A percentile compares a stretch with the other conserved stretches of the same genome.
Evolutionary conservation across 2,797 vertebrate genomes (phyloP).

Genomic region (Poecilia picta): DNA sequence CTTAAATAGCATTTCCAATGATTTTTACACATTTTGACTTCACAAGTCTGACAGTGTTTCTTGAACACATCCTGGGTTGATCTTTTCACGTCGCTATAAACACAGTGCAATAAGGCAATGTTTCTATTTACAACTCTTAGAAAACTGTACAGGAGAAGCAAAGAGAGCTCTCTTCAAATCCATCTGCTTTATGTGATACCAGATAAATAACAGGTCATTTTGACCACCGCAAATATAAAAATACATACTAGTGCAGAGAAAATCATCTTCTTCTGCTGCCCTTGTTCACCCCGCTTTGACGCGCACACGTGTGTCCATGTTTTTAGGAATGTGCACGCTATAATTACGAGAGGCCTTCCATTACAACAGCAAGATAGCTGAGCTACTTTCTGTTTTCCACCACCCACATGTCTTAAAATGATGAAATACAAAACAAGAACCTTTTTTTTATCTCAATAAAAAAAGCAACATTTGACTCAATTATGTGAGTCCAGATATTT

Average conservation of each 20-base stretch:
- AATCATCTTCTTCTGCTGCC: constrained; percentile 24
- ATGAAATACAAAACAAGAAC: constrained; percentile 42
- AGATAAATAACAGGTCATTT: constrained; percentile 48
- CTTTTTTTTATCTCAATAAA: constrained; percentile 25
- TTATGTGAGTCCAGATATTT: constrained; percentile 37
- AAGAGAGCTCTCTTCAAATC: constrained; percentile 39
- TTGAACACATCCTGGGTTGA: constrained; percentile 51
- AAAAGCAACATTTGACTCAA: not conserved
- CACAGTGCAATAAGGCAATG: constrained; percentile 75
- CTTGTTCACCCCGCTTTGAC: constrained; percentile 41
- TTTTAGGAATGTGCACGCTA: constrained; percentile 62
- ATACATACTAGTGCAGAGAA: constrained; percentile 50
- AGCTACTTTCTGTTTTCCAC: constrained; percentile 66
- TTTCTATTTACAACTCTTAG: constrained; percentile 77
- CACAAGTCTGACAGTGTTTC: constrained; percentile 38
- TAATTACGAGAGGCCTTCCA: constrained; percentile 70
- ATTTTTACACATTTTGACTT: constrained; percentile 59
- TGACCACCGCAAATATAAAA: constrained; percentile 67
- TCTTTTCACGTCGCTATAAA: constrained; percentile 66
- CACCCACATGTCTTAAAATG: constrained; percentile 45
- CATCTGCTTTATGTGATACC: constrained; percentile 35
- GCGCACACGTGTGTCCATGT: constrained; percentile 36
- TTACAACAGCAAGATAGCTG: constrained; percentile 58
- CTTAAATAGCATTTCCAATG: constrained; percentile 65
- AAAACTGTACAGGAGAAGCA: constrained; percentile 79